phyloP scores from a whole-genome alignment of 2,888 invertebrate species.

The Oeneis ivallda region DNA sequence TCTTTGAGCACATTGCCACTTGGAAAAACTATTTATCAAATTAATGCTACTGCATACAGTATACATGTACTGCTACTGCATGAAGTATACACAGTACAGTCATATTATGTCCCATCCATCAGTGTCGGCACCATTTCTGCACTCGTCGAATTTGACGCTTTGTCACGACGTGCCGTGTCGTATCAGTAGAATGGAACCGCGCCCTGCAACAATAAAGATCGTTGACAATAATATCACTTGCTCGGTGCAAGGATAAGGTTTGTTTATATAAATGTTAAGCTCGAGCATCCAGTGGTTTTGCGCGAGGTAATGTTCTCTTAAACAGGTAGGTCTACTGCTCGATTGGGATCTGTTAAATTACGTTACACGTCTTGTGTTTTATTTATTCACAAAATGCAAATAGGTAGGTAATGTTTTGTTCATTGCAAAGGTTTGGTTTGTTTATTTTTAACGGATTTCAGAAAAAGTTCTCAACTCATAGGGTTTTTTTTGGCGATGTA shows the following conservation, averaged over 20 bases:
- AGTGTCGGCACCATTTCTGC: too few relatives aligned
- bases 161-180: neutral
- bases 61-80: too few relatives aligned
- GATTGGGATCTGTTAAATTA: constrained; percentile 14
- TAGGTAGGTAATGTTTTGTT: too few relatives aligned
- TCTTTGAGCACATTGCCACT: too few relatives aligned
- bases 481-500: too few relatives aligned
- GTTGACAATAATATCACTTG: constrained; percentile 45
- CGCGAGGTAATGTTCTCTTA: constrained; percentile 8
- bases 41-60: too few relatives aligned
- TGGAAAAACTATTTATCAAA: too few relatives aligned
- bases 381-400: neutral
- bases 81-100: too few relatives aligned
- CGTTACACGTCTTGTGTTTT: constrained; percentile 3
- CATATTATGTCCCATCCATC: too few relatives aligned
- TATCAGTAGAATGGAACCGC: neutral
- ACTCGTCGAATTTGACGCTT: neutral
- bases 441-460: too few relatives aligned
- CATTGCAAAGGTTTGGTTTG: too few relatives aligned
- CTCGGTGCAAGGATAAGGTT: constrained; percentile 39
- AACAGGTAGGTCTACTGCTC: constrained; percentile 10
- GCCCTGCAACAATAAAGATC: constrained; percentile 20
- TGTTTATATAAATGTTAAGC: constrained; percentile 34
- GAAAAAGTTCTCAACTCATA: too few relatives aligned
- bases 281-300: neutral